A percentile compares a stretch with the other conserved stretches of the same genome.
phyloP scores from a whole-genome alignment of 2,797 vertebrate species.

The Sebastes steindachneri region DNA sequence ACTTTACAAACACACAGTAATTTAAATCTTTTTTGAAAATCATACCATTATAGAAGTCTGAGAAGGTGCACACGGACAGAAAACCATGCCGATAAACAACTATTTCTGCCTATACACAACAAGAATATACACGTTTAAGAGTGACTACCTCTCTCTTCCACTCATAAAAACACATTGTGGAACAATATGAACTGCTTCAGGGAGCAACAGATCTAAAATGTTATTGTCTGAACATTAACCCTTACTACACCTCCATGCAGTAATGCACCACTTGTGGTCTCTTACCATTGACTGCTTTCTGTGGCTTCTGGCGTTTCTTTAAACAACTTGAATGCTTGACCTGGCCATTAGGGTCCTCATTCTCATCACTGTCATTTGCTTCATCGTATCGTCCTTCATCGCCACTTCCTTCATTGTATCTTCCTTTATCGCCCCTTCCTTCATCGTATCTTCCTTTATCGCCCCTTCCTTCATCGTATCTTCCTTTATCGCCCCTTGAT shows the following conservation, averaged over 20 bases:
- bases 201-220: background rate
- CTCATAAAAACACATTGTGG: background rate
- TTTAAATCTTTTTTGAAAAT: background rate
- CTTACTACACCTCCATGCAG: background rate
- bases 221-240: background rate
- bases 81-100: background rate
- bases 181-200: background rate
- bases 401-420: background rate
- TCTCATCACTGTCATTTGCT: slow-evolving; percentile 2
- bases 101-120: background rate
- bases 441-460: no score
- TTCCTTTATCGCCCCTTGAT: no score
- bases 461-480: no score
- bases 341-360: background rate
- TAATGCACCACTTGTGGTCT: background rate
- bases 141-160: background rate
- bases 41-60: background rate
- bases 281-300: slow-evolving; percentile 30
- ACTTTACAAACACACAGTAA: background rate
- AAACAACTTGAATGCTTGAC: background rate
- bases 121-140: background rate
- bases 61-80: background rate
- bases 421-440: background rate
- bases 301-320: background rate
- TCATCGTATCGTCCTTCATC: background rate